A percentile compares a stretch with the other conserved stretches of the same genome.
Conservation (phyloP, 2,888 invertebrate species). For the Phasia obesa region DNA sequence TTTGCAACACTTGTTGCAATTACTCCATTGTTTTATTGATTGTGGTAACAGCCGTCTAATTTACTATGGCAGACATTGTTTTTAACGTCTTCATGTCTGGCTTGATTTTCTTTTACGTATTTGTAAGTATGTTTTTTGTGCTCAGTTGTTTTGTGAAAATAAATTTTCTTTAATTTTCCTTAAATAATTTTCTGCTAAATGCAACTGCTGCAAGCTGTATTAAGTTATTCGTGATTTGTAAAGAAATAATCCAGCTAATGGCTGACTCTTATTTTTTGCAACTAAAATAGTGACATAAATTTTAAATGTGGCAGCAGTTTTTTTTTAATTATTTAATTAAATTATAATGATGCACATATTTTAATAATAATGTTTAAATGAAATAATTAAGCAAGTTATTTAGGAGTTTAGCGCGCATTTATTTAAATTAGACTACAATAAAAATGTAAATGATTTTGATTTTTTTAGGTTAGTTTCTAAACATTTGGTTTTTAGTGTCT, state of each 20-base stretch:
- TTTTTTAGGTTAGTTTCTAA: too few relatives aligned
- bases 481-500: too few relatives aligned
- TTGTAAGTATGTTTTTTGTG: background rate
- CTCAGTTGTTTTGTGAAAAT: conserved; percentile 25
- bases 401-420: background rate
- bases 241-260: conserved; percentile 3
- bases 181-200: conserved; percentile 32
- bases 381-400: background rate
- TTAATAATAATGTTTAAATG: conserved; percentile 16
- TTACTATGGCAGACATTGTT: conserved; percentile 33
- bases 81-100: conserved; percentile 34
- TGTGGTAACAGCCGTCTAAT: conserved; percentile 49
- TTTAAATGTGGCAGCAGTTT: conserved; percentile 7
- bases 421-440: background rate
- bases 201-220: background rate
- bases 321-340: conserved; percentile 36
- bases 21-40: conserved; percentile 49
- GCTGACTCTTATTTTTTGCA: conserved; percentile 18
- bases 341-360: conserved; percentile 34
- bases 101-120: conserved; percentile 5
- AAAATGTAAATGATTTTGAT: background rate
- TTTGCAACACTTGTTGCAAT: conserved; percentile 63
- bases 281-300: conserved; percentile 51
- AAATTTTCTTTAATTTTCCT: conserved; percentile 33
- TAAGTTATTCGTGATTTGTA: conserved; percentile 18